These are phyloP conservation scores for Machimus atricapillus DNA, from an alignment of 2,888 invertebrate genomes.

Conservation along the genomic window DNA sequence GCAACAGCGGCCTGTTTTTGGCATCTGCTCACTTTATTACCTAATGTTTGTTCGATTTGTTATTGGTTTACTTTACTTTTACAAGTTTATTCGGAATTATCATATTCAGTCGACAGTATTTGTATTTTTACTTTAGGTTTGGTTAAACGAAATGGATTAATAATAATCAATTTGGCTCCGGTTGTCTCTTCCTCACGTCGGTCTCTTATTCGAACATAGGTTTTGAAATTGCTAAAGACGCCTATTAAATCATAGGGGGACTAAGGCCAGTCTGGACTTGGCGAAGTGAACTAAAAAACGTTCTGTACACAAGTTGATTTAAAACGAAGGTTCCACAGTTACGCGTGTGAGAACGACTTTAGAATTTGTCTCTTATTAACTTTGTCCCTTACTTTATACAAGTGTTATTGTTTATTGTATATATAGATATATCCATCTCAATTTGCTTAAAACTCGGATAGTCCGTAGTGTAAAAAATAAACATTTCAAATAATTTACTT, in stretches of 20 bases:
- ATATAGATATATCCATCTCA: conserved; percentile 38
- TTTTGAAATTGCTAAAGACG: neutral
- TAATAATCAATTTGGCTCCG: conserved; percentile 1
- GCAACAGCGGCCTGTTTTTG: neutral
- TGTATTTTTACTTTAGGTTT: conserved; percentile 15
- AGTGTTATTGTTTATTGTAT: neutral
- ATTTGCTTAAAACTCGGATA: conserved; percentile 29
- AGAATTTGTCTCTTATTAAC: neutral
- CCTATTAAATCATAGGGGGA: neutral
- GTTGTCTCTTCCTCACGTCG: neutral
- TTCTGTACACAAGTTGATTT: neutral
- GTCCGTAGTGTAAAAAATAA: conserved; percentile 27
- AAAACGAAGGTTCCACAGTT: neutral
- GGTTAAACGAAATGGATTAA: neutral
- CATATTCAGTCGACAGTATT: conserved; percentile 37
- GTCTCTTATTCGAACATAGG: neutral
- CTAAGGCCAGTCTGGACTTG: neutral
- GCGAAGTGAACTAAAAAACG: neutral
- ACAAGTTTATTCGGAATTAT: conserved; percentile 26
- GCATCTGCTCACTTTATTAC: neutral
- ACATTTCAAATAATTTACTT: conserved; percentile 40
- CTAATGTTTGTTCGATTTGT: conserved; percentile 8
- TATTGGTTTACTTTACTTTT: conserved; percentile 12
- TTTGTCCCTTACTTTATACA: neutral
- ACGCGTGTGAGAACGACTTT: neutral